phyloP scores from a whole-genome alignment of 2,797 vertebrate genomes.

The Chiloscyllium punctatum region DNA sequence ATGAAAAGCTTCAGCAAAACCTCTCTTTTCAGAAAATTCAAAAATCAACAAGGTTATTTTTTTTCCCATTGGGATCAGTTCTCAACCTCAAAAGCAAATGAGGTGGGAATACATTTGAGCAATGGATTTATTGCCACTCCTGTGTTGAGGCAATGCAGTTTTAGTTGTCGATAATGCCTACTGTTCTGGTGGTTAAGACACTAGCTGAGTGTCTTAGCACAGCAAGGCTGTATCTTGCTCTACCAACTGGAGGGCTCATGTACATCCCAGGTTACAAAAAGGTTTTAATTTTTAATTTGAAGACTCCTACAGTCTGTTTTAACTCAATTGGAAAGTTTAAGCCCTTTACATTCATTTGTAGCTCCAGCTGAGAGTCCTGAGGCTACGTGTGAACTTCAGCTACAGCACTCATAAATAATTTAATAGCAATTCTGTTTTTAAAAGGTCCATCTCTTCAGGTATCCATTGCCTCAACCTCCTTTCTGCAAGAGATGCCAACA shows the following conservation, averaged over 20 bases:
- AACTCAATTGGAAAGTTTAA: background rate
- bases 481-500: background rate
- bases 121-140: background rate
- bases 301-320: background rate
- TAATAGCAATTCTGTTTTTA: background rate
- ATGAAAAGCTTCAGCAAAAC: no score
- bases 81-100: background rate
- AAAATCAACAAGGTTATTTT: background rate
- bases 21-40: no score
- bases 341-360: background rate
- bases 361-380: background rate
- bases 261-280: background rate
- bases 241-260: background rate
- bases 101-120: background rate
- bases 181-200: background rate
- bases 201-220: background rate
- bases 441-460: background rate
- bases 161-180: background rate
- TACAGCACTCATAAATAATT: background rate
- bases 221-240: background rate
- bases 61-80: background rate
- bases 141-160: background rate
- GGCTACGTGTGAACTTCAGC: background rate
- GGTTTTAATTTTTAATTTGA: background rate
- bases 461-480: background rate